Conservation (phyloP, 2,113 vertebrate species). For the Ictalurus furcatus region DNA sequence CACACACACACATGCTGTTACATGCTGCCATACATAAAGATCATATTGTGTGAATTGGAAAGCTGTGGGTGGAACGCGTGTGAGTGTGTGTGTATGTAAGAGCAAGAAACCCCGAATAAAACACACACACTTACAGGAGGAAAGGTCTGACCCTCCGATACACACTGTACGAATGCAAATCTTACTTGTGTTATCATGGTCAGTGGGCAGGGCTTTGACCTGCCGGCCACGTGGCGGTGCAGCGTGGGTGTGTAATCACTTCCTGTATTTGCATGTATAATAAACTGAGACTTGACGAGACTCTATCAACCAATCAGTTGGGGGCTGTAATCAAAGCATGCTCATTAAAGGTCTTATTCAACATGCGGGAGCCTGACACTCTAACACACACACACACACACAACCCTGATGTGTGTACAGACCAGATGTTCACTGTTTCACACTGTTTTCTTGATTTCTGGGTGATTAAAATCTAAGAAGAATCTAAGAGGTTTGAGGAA, state of each 20-base stretch:
- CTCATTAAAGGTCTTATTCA: slow-evolving; percentile 5
- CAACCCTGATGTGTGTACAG: not conserved
- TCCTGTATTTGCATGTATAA: slow-evolving; percentile 38
- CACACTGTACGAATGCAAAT: slow-evolving; percentile 16
- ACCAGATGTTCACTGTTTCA: not conserved
- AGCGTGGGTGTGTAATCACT: slow-evolving; percentile 26
- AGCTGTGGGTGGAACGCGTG: slow-evolving; percentile 17
- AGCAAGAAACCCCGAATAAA: not conserved
- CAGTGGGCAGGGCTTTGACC: slow-evolving; percentile 20
- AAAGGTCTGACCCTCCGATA: slow-evolving; percentile 33
- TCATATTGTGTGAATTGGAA: not conserved
- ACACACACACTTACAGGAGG: not conserved
- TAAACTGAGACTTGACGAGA: slow-evolving; percentile 23
- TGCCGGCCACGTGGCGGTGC: not conserved
- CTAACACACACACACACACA: not conserved
- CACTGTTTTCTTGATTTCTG: not conserved
- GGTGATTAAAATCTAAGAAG: not conserved
- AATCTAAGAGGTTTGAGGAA: not conserved
- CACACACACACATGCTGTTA: not conserved
- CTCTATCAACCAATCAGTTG: slow-evolving; percentile 11
- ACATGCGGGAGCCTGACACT: not conserved
- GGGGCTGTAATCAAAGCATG: not conserved
- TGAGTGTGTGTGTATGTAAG: slow-evolving; percentile 7
- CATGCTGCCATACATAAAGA: slow-evolving; percentile 1
- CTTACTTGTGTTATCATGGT: not conserved